phyloP scores from a whole-genome alignment of 2,888 invertebrate genomes.

The Automeris io region DNA sequence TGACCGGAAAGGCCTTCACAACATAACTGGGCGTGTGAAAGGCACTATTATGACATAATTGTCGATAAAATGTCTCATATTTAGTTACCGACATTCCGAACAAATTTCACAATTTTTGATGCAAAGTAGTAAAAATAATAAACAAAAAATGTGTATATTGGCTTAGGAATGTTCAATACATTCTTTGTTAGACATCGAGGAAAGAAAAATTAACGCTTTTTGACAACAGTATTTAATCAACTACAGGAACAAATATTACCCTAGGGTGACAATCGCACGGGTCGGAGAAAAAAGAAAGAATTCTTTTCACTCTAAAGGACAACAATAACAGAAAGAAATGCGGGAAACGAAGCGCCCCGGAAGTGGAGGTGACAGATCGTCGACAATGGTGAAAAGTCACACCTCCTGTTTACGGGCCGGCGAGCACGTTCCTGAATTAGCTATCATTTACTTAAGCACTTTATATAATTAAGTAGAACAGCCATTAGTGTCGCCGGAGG shows the following conservation, averaged over 20 bases:
- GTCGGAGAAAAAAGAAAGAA: constrained; percentile 56
- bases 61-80: too few relatives aligned
- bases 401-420: constrained; percentile 71
- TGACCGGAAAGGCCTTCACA: too few relatives aligned
- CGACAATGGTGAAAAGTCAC: constrained; percentile 74
- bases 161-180: too few relatives aligned
- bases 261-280: constrained; percentile 72
- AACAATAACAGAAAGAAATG: constrained; percentile 67
- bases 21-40: too few relatives aligned
- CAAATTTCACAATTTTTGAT: too few relatives aligned
- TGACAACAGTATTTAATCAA: constrained; percentile 70
- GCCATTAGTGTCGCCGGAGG: constrained; percentile 60
- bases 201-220: constrained; percentile 58
- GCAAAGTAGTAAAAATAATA: too few relatives aligned
- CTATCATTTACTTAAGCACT: constrained; percentile 76
- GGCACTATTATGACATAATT: too few relatives aligned
- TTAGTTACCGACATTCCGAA: too few relatives aligned
- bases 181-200: too few relatives aligned
- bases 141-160: too few relatives aligned
- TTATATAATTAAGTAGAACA: constrained; percentile 71
- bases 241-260: constrained; percentile 60
- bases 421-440: constrained; percentile 60
- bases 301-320: constrained; percentile 66
- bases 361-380: constrained; percentile 74
- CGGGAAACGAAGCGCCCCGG: constrained; percentile 52